Base-by-base conservation (phyloP, 2,113 vertebrate species). In the Gallinago paraguaiae region DNA sequence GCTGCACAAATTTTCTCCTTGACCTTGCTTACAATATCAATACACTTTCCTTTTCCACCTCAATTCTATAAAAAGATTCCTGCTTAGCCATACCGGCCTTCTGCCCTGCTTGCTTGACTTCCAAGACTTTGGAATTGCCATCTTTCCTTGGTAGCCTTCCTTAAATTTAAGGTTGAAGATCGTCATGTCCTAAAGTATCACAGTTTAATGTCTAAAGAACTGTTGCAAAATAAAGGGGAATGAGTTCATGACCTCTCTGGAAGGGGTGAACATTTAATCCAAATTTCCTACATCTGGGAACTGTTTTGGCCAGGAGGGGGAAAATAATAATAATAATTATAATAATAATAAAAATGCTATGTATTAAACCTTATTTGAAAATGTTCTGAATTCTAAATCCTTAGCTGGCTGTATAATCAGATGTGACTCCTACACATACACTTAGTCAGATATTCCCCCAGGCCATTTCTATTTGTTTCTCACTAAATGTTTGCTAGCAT, bases 401-500 rank as follows among this genome's bases (percentile, higher is more conserved):
- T 51, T 88, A 57, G 18, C 17, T 69, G 59, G 60, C 50, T 61
- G 9, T 46, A 41, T 60, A 92, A 94, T 82, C 65, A 92, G 50
- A 70, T 56, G 41, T 88, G 76, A 82, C 80, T 86, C 56, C 30
- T 10, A 70, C 54, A 88, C 25, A 82, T 15, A 82, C 4, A 2
- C 3, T 0, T 28, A 56, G 30, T 37, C 50, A 88, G 41, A 86
- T 79, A 79, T 48, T 51, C 27, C 75, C 37, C 18, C 25, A 70
- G 61, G 80, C 27, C 14, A 63, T 57, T 94, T 82, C 63, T 88
- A 48, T 86, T 74, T 93, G 9, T 71, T 91, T 51, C 61, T 75
- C 57, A 33, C 67, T 79, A 51, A 75, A 71, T 35, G 28, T 82
- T 51, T 67, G 79, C 46, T 91, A 63, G 65, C 30, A 67, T 60